phyloP scores from a whole-genome alignment of 2,797 vertebrate species.

The Triplophysa bombifrons region DNA sequence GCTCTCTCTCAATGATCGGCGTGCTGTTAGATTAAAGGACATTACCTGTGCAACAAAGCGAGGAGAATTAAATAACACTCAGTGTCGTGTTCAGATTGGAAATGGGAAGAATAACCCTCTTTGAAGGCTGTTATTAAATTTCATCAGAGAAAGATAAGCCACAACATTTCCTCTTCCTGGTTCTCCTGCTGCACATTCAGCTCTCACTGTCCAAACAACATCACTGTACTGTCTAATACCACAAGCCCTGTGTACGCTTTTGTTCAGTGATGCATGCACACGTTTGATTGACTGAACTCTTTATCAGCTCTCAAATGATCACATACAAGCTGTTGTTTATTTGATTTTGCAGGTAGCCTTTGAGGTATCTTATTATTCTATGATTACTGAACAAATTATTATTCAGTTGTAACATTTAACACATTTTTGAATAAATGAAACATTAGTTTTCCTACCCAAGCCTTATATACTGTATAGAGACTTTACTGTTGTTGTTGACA shows the following conservation, averaged over 20 bases:
- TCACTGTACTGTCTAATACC: background rate
- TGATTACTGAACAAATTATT: too few species aligned
- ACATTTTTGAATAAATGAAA: too few species aligned
- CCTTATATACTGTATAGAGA: too few species aligned
- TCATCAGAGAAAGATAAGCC: constrained; percentile 53
- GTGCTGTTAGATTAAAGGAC: constrained; percentile 64
- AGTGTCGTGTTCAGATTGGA: constrained; percentile 65
- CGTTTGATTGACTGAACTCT: too few species aligned
- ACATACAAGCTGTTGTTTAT: too few species aligned
- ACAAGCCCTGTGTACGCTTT: too few species aligned
- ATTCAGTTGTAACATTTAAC: too few species aligned
- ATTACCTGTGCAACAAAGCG: constrained; percentile 71
- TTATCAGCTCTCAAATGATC: too few species aligned
- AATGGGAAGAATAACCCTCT: constrained; percentile 62
- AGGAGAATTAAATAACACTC: constrained; percentile 69
- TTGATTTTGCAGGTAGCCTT: too few species aligned
- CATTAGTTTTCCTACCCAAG: too few species aligned
- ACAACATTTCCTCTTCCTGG: constrained; percentile 10
- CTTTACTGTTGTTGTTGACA: background rate
- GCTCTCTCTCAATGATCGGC: constrained; percentile 20
- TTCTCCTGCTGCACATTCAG: constrained; percentile 21
- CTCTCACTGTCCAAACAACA: constrained; percentile 48
- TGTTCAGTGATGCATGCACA: too few species aligned
- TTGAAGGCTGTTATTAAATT: constrained; percentile 66
- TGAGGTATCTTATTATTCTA: too few species aligned